Base-by-base conservation (phyloP, 1,140 invertebrate genomes). In the Macrotrachela quadricornifera region DNA sequence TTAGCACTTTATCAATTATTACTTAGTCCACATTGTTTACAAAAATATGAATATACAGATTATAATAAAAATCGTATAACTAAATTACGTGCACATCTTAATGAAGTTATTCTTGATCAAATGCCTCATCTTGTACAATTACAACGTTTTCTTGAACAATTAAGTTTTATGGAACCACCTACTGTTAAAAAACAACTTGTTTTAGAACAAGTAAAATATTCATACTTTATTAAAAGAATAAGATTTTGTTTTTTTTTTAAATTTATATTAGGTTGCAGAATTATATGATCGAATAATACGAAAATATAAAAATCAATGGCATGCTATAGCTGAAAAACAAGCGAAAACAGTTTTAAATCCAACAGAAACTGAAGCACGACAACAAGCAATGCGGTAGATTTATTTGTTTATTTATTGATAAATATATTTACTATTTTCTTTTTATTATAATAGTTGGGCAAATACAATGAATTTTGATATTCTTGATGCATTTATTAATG, bases 161-260 rank as follows among this genome's bases (percentile, higher is more conserved):
- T 71, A 49, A 62, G 63, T 16, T 64, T 71, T 58, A 68, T 65
- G 62, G 67, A 71, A 46, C 63, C 67, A 15, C 66, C 67, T 44
- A 56, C 63, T 16, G 59, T 62, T 8, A 63, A 65, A 48, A 62
- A 60, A 49, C 66, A 67, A 40, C 57, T 71, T 1, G 61, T 71
- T 15, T 51, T 71, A n/a, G 69, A 71, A 63, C 69, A 70, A 63
- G 65, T 71, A 30, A 30, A n/a, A n/a, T n/a, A n/a, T n/a, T n/a
- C n/a, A n/a, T n/a, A n/a, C n/a, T n/a, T n/a, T n/a, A n/a, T n/a
- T n/a, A n/a, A n/a, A n/a, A n/a, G n/a, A n/a, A n/a, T n/a, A n/a
- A n/a, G n/a, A n/a, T n/a, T n/a, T n/a, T n/a, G n/a, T n/a, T n/a
- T n/a, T n/a, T n/a, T n/a, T n/a, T n/a, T n/a, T n/a, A n/a, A n/a